Conservation (phyloP, 2,888 invertebrate genomes). For the Metacarcinus magister region DNA sequence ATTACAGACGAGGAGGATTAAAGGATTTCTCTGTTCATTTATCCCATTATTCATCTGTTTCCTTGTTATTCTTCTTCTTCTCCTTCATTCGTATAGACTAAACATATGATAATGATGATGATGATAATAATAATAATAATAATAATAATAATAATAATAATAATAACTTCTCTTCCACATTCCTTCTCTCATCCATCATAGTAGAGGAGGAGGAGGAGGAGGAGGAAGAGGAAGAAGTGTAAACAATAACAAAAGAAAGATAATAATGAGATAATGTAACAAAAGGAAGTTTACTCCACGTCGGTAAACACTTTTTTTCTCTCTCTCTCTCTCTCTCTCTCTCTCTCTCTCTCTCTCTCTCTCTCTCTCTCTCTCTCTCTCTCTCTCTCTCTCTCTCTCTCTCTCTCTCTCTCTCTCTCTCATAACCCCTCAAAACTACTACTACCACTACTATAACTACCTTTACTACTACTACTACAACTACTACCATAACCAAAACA, state of each 20-base stretch:
- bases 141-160: neutral
- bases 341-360: neutral
- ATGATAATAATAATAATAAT: neutral
- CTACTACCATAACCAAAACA: neutral
- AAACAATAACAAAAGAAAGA: slow-evolving; percentile 11
- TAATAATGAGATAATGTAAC: slow-evolving; percentile 9
- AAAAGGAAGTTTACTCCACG: neutral
- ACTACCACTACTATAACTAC: slow-evolving; percentile 17
- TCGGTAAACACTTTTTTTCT: neutral
- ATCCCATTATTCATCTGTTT: neutral
- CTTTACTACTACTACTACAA: neutral
- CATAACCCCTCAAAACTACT: neutral
- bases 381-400: neutral
- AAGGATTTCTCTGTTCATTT: neutral
- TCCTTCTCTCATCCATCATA: too few species aligned
- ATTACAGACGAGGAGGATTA: neutral
- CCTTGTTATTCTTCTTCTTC: neutral
- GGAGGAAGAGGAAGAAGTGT: neutral
- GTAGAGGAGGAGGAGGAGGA: slow-evolving; percentile 17
- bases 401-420: neutral
- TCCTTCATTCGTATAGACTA: neutral
- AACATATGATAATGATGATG: neutral
- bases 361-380: slow-evolving; percentile 46
- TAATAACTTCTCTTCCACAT: too few species aligned
- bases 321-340: neutral